A percentile compares a stretch with the other conserved stretches of the same genome.
phyloP scores from a whole-genome alignment of 2,797 vertebrate species.

The Remorina albescens region DNA sequence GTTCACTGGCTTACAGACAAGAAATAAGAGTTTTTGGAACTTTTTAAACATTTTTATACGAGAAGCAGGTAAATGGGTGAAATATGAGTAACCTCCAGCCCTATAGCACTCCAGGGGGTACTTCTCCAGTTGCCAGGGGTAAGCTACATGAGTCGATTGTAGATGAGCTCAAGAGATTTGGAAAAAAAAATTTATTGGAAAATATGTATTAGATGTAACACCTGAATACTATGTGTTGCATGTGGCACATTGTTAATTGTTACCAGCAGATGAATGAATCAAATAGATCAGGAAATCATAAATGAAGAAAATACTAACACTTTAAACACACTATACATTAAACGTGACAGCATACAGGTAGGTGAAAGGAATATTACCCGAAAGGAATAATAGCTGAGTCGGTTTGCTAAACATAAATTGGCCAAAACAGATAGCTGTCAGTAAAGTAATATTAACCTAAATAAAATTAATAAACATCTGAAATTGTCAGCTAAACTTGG shows the following conservation, averaged over 20 bases:
- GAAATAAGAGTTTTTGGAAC: conserved; percentile 14
- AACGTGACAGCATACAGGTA: not conserved
- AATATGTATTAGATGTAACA: not conserved
- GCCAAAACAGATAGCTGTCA: not conserved
- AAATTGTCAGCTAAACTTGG: not conserved
- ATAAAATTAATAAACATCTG: not conserved
- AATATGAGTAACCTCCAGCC: not conserved
- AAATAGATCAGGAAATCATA: no score
- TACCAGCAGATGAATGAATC: not conserved
- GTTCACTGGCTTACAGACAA: conserved; percentile 26
- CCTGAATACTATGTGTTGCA: not conserved
- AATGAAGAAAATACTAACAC: no score
- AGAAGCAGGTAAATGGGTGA: conserved; percentile 24
- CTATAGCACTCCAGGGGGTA: not conserved
- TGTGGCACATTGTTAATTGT: not conserved
- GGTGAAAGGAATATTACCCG: no score
- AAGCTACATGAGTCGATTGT: not conserved
- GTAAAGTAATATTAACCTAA: not conserved
- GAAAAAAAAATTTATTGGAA: not conserved
- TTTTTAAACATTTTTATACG: conserved; percentile 21
- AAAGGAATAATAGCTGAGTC: no score
- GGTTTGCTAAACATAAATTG: no score
- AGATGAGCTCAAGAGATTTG: not conserved
- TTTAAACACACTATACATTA: no score
- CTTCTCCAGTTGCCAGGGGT: not conserved